These are phyloP conservation scores for Solenodon paradoxus DNA, from an alignment of 2,113 vertebrate genomes.

Conservation along the genomic window DNA sequence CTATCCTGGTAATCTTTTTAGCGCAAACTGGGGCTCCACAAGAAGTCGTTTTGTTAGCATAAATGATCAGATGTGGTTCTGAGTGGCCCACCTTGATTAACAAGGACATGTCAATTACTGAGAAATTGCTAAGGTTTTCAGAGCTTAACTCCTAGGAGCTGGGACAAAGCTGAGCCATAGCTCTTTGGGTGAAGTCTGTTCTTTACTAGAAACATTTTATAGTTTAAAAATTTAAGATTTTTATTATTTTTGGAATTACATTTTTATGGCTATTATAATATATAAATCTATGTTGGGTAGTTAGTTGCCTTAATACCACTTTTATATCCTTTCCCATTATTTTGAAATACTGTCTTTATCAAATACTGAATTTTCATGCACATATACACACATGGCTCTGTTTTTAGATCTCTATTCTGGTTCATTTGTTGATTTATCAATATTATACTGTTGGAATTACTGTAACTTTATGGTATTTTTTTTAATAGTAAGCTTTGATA, in stretches of 20 bases:
- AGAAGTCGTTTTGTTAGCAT: neutral
- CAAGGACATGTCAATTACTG: neutral
- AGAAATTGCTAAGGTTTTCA: neutral
- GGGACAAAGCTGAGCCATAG: neutral
- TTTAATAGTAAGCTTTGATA: neutral
- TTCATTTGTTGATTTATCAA: neutral
- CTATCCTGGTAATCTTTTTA: neutral
- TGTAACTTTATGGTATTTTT: neutral
- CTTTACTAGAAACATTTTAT: neutral
- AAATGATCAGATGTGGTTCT: neutral
- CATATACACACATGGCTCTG: neutral
- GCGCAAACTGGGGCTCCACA: neutral
- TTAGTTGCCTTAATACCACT: neutral
- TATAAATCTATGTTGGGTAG: neutral
- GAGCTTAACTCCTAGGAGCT: neutral
- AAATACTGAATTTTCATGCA: neutral
- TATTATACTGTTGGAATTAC: neutral
- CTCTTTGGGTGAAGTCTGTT: neutral
- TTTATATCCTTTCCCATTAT: neutral
- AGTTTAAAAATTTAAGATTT: neutral
- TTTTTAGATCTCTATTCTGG: neutral
- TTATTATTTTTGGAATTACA: neutral
- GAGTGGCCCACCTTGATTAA: neutral
- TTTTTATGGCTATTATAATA: neutral
- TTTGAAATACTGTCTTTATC: constrained; percentile 6